Percentiles rank a stretch among this genome's conserved stretches.
phyloP scores from a whole-genome alignment of 2,888 invertebrate genomes.

The Xanthostigma xanthostigma region DNA sequence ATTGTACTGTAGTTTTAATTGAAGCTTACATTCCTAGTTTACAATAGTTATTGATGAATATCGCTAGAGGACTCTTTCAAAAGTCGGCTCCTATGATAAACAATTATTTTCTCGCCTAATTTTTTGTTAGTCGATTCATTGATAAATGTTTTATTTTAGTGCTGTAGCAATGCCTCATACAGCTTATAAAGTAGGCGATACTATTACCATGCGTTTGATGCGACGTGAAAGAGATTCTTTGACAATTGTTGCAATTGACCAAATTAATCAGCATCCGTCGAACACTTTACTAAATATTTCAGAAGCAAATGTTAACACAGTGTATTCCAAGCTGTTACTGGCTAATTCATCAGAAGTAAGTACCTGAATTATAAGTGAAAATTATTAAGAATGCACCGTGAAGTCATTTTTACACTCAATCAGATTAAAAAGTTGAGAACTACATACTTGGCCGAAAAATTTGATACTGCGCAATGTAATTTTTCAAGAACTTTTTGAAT shows the following conservation, averaged over 20 bases:
- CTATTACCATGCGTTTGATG: slow-evolving; percentile 70
- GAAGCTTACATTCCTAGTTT: no score
- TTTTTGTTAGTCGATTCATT: not conserved
- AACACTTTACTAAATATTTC: slow-evolving; percentile 29
- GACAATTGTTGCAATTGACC: slow-evolving; percentile 36
- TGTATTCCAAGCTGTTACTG: slow-evolving; percentile 63
- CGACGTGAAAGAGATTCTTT: slow-evolving; percentile 38
- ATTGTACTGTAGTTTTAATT: no score
- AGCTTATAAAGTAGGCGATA: slow-evolving; percentile 43
- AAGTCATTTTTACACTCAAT: no score
- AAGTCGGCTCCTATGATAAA: no score
- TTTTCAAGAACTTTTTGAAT: no score
- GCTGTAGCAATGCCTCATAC: slow-evolving; percentile 40
- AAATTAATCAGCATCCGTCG: slow-evolving; percentile 18
- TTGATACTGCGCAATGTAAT: no score
- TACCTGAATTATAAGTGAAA: not conserved
- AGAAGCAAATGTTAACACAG: slow-evolving; percentile 34
- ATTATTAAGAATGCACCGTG: no score
- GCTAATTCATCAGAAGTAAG: slow-evolving; percentile 51
- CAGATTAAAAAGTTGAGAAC: no score
- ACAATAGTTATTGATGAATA: no score
- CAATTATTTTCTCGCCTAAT: no score
- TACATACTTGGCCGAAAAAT: no score
- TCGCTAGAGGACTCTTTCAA: no score
- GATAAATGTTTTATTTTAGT: slow-evolving; percentile 27